Conservation (phyloP, 2,113 vertebrate species). For the Eupsittula cactorum region DNA sequence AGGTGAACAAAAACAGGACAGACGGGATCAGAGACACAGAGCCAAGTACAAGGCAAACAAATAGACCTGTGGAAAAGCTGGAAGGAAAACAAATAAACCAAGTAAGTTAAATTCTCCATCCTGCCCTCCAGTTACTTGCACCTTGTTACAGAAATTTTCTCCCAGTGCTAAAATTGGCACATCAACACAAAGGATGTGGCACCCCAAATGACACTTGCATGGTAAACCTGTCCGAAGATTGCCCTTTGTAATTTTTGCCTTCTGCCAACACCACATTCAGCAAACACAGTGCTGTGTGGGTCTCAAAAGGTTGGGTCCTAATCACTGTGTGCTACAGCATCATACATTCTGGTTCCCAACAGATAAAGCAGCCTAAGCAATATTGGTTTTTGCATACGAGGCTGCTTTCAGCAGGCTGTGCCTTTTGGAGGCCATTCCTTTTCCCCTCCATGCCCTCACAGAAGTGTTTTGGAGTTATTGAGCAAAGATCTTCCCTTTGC, state of each 20-base stretch:
- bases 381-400: background rate
- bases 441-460: background rate
- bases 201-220: background rate
- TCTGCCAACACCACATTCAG: background rate
- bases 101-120: background rate
- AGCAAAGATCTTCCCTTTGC: background rate
- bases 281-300: background rate
- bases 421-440: background rate
- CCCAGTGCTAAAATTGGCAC: background rate
- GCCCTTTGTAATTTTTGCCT: background rate
- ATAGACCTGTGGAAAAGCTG: background rate
- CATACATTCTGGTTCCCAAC: background rate
- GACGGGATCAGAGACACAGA: constrained; percentile 4
- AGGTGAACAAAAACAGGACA: constrained; percentile 44
- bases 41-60: constrained; percentile 35
- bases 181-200: background rate
- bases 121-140: background rate
- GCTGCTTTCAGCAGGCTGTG: background rate
- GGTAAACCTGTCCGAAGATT: background rate
- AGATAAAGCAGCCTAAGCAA: background rate
- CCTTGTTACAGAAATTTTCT: background rate
- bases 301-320: background rate
- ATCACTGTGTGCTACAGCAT: background rate
- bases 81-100: constrained; percentile 34
- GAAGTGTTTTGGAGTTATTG: background rate